These are phyloP conservation scores for Peromyscus leucopus DNA, from an alignment of 2,113 vertebrate genomes.

Conservation along the genomic window DNA sequence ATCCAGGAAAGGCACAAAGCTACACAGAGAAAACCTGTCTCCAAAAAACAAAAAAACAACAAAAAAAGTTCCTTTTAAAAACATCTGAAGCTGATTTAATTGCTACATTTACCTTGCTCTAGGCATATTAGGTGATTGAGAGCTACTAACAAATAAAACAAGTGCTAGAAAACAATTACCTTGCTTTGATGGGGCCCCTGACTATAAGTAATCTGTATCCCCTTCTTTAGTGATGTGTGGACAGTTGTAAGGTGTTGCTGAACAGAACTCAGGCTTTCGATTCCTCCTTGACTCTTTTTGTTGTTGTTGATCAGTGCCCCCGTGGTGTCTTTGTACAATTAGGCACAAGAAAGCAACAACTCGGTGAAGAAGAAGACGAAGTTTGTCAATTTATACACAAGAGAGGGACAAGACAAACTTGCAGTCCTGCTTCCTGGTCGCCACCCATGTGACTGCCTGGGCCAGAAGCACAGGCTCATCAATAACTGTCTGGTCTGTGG, in stretches of 20 bases:
- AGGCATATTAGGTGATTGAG: slow-evolving; percentile 7
- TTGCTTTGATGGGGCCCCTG: slow-evolving; percentile 6
- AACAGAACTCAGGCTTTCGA: slow-evolving; percentile 16
- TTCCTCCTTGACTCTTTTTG: background rate
- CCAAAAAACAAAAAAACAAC: too few species aligned
- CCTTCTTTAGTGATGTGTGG: background rate
- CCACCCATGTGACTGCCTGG: slow-evolving; percentile 95
- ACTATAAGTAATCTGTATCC: slow-evolving; percentile 46
- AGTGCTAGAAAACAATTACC: background rate
- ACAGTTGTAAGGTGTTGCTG: background rate
- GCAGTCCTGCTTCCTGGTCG: slow-evolving; percentile 94
- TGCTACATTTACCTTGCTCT: slow-evolving; percentile 16
- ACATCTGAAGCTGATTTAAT: background rate
- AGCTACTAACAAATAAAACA: background rate
- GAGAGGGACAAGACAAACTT: slow-evolving; percentile 95
- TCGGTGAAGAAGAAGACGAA: slow-evolving; percentile 95
- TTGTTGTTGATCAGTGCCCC: slow-evolving; percentile 30
- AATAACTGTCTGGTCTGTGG: slow-evolving; percentile 98
- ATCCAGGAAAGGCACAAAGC: too few species aligned
- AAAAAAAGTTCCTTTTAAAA: background rate
- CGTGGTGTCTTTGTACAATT: slow-evolving; percentile 61
- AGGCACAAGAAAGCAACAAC: slow-evolving; percentile 91
- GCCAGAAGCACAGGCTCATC: slow-evolving; percentile 96
- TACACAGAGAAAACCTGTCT: too few species aligned
- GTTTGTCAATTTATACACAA: slow-evolving; percentile 94